Percentiles rank a stretch among this genome's conserved stretches.
Evolutionary conservation across 2,888 invertebrate species (phyloP).

Genomic region (Strigamia maritima): DNA sequence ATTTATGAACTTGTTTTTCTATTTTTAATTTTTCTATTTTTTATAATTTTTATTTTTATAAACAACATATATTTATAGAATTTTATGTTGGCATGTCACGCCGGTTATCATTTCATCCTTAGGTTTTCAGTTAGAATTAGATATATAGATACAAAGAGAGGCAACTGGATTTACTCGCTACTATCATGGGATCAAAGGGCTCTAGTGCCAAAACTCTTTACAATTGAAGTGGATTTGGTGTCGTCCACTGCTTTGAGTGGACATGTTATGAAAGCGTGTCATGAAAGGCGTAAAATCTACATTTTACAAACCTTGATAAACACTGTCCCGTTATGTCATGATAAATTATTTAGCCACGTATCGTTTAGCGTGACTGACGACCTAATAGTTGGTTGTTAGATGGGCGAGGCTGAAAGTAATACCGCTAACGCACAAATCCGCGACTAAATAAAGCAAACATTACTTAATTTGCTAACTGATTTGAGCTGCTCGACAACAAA

Average conservation of each 20-base stretch:
- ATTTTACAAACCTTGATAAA: background rate
- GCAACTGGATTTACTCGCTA: background rate
- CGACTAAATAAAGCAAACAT: too few species aligned
- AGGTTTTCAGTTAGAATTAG: background rate
- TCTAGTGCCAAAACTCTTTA: background rate
- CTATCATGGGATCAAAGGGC: conserved; percentile 7
- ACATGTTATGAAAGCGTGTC: background rate
- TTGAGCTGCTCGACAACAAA: background rate
- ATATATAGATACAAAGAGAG: background rate
- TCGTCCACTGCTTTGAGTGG: background rate
- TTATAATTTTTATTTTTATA: too few species aligned
- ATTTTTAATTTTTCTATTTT: too few species aligned
- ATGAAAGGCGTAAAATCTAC: background rate
- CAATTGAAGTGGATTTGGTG: background rate
- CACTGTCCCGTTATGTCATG: background rate
- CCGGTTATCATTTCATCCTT: background rate
- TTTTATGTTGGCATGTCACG: too few species aligned
- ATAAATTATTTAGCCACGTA: background rate
- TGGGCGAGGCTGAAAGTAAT: too few species aligned
- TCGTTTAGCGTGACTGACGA: background rate
- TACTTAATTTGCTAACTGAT: background rate
- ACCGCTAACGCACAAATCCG: too few species aligned
- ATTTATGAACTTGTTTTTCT: too few species aligned
- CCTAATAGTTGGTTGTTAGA: too few species aligned
- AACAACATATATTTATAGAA: too few species aligned